These are phyloP conservation scores for Panorpa germanica DNA, from an alignment of 2,888 invertebrate genomes.

Conservation along the genomic window DNA sequence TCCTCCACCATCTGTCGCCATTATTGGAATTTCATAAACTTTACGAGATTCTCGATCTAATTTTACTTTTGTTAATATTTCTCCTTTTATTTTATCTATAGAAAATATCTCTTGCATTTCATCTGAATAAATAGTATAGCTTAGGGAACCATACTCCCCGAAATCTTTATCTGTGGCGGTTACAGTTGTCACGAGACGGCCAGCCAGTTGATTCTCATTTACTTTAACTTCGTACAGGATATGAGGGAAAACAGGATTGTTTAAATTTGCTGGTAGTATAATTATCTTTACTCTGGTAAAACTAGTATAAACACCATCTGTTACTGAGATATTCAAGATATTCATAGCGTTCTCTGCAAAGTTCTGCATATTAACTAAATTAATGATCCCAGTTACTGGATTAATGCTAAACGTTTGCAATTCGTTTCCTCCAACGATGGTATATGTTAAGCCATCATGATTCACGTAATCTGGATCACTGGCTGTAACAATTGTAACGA, in stretches of 20 bases:
- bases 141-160: slow-evolving; percentile 53
- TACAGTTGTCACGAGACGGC: slow-evolving; percentile 52
- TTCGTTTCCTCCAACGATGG: slow-evolving; percentile 67
- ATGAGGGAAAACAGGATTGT: slow-evolving; percentile 62
- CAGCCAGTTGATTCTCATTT: slow-evolving; percentile 61
- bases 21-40: slow-evolving; percentile 52
- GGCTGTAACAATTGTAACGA: slow-evolving; percentile 73
- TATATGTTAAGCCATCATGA: slow-evolving; percentile 52
- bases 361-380: slow-evolving; percentile 54
- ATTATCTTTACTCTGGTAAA: slow-evolving; percentile 68
- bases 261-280: slow-evolving; percentile 57
- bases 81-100: slow-evolving; percentile 51
- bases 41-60: slow-evolving; percentile 58
- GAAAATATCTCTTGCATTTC: slow-evolving; percentile 50
- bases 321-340: slow-evolving; percentile 78
- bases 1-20: slow-evolving; percentile 69
- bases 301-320: slow-evolving; percentile 87
- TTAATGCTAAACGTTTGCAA: slow-evolving; percentile 52
- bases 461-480: slow-evolving; percentile 75
- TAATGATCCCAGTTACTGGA: slow-evolving; percentile 37
- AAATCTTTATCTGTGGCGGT: slow-evolving; percentile 68
- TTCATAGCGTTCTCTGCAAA: slow-evolving; percentile 44
- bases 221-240: slow-evolving; percentile 61
- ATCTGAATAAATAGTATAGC: slow-evolving; percentile 63
- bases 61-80: slow-evolving; percentile 43